Base-by-base conservation (phyloP, 2,113 vertebrate genomes). In the Jacana jacana region DNA sequence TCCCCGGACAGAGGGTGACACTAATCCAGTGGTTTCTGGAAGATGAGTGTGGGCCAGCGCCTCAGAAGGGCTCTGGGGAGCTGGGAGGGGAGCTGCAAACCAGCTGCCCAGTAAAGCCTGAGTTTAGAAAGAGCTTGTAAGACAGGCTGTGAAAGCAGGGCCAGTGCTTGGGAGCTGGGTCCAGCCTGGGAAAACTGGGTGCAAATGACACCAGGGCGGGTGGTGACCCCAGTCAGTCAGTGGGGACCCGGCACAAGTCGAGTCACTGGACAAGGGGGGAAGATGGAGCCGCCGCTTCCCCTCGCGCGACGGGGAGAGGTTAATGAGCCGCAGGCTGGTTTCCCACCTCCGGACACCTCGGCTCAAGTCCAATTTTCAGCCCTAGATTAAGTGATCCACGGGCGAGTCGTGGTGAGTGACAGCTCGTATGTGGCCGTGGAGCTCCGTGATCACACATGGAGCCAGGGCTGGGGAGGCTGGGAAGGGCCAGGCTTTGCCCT, bases 301-400 rank as follows among this genome's bases (percentile, higher is more conserved):
- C 44, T 17, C 6, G 70, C 19, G 71, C 1, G 0, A 7, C 1
- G 57, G 77, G 66, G 52, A 54, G 86, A 95, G 95, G 93, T 94
- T 96, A 96, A 96, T 73, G 93, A 96, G 20, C 57, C 44, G 54
- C 40, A 20, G 86, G 11, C 73, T 84, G 89, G 52, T 91, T 96
- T 96, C 91, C 88, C 96, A 96, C 93, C 93, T 96, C 88, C 1
- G 1, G 31, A 30, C 91, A 93, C 93, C 93, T 85, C 54, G 86
- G 83, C 93, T 92, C 83, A 31, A 76, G 88, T 76, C 93, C 95
- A 92, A 92, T 97, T 97, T 94, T 81, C 96, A 96, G 88, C 70
- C 95, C 65, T 17, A 92, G 84, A 96, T 96, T 40, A 52, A 84
- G 77, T 9, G 83, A 84, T 72, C 65, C 78, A 39, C 70, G 19